phyloP scores from a whole-genome alignment of 2,888 invertebrate species.

The Leptinotarsa peninsularis region DNA sequence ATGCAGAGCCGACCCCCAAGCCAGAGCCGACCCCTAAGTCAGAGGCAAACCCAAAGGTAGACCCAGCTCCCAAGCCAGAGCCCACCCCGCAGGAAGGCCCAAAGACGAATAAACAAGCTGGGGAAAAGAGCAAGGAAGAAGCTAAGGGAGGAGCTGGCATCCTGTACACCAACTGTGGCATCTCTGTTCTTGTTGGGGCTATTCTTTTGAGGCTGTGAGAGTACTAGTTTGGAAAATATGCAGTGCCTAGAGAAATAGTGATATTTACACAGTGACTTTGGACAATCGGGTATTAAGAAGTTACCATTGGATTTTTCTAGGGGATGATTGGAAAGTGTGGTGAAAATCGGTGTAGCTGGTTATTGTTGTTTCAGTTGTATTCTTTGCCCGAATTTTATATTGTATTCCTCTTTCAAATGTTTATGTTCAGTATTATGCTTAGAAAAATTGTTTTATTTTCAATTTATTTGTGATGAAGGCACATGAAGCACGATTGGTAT shows the following conservation, averaged over 20 bases:
- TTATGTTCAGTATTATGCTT: too few species aligned
- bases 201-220: conserved; percentile 5
- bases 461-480: too few species aligned
- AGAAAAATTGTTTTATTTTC: too few species aligned
- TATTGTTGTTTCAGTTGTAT: too few species aligned
- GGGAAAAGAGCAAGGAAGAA: background rate
- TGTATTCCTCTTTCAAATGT: too few species aligned
- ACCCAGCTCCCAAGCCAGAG: background rate
- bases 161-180: background rate
- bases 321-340: background rate
- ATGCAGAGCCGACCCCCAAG: background rate
- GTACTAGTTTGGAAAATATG: background rate
- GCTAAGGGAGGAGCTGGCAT: background rate
- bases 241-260: background rate
- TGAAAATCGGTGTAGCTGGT: background rate
- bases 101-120: background rate
- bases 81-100: background rate
- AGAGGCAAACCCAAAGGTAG: background rate
- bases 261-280: background rate
- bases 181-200: background rate
- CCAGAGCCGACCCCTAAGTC: background rate
- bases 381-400: too few species aligned
- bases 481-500: too few species aligned
- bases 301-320: conserved; percentile 5
- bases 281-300: background rate